Percentiles rank a stretch among this genome's conserved stretches.
Conservation (phyloP, 2,113 vertebrate genomes). For the Mionectes macconnelli region DNA sequence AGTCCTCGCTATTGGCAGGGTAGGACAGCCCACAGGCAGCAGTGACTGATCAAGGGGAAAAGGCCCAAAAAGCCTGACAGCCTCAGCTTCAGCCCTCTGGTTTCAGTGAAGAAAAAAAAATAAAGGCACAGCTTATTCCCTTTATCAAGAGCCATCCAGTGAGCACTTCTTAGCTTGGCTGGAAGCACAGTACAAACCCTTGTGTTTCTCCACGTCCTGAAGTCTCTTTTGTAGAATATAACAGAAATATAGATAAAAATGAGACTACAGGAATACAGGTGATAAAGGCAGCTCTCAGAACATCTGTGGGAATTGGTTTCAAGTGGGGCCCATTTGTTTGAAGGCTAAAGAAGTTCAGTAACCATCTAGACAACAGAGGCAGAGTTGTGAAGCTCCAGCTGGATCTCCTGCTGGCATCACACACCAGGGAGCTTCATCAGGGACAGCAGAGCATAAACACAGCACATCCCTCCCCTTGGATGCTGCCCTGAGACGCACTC, state of each 20-base stretch:
- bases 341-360: background rate
- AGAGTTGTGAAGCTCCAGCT: background rate
- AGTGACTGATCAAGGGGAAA: background rate
- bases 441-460: background rate
- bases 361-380: background rate
- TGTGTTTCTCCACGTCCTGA: background rate
- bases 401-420: background rate
- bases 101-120: background rate
- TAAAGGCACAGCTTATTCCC: background rate
- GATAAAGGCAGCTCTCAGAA: background rate
- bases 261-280: background rate
- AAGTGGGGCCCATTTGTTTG: background rate
- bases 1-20: background rate
- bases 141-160: background rate
- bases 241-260: background rate
- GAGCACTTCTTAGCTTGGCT: background rate
- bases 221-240: background rate
- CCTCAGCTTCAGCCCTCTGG: background rate
- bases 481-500: background rate
- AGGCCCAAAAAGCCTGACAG: background rate
- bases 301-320: background rate
- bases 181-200: background rate
- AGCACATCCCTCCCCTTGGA: background rate
- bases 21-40: fast-evolving
- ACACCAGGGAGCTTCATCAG: fast-evolving